Evolutionary conservation across 2,888 invertebrate genomes (phyloP), one percentile per base, ranked within the genome.

Genomic region (Isoperla grammatica): DNA sequence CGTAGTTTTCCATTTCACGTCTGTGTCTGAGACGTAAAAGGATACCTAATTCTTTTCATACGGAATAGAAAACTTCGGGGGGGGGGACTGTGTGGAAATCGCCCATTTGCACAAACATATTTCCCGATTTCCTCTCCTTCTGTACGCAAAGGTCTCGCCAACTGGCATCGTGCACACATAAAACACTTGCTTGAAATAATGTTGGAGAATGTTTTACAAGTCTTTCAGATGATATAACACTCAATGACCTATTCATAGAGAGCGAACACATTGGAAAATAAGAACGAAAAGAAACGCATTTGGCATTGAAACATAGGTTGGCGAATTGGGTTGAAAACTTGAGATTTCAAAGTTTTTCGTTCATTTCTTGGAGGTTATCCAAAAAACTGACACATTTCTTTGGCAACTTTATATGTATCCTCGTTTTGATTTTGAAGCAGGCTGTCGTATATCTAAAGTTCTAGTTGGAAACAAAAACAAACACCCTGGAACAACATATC

Each of bases 101-200:
- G 29, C 29, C 23, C 56, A 56, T 56, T 56, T 56, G 13, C 56
- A 22, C 43, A 56, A 42, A 45, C 56, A 56, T 56, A 43, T 56
- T 56, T 45, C 56, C 29, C 29, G 45, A 42, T 56, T 43, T 56
- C 11, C 45, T 23, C 20, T 40, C 23, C 56, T 43, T 29, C 29
- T 56, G 43, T 22, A 54, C 39, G 54, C 29, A 6, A 8, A 29
- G n/a, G 8, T 29, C 42, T 3, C 42, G 42, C 42, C 42, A 40
- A 40, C 42, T 40, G 42, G 42, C 42, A 40, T 3, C 42, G 5
- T 40, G 5, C 15, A 40, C 42, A 40, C 15, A 40, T 40, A 40
- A 13, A 40, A 40, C 42, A 40, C 42, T 13, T 40, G 42, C 4
- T 13, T 6, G 42, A 40, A 40, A 40, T 15, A 40, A 40, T 40